Evolutionary conservation across 2,797 vertebrate genomes (phyloP), one percentile per base, ranked within the genome.

Genomic region (Periophthalmus magnuspinnatus): DNA sequence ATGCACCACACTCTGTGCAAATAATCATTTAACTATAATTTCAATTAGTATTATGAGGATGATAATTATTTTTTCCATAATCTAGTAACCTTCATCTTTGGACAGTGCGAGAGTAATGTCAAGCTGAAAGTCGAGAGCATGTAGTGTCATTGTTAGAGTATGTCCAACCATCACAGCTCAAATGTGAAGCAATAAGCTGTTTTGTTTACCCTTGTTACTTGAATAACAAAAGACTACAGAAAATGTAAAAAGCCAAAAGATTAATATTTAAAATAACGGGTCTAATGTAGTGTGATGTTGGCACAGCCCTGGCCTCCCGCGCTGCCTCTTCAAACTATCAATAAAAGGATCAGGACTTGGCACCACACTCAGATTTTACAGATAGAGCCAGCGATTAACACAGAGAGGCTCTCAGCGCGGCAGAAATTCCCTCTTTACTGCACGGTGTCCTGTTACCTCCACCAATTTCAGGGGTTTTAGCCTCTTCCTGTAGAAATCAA

Each of bases 401-500:
- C 91, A 94, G 91, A 94, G 91, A 94, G 92, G 81, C 77, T 86
- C 92, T 95, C 92, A 95, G 93, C 93, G 81, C 86, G 87, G 90
- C 85, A 92, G 93, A 94, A 94, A 95, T 94, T 92, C 92, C 93
- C 91, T 92, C 93, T 95, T 92, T 85, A 89, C 92, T 70, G 89
- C 84, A 70, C 70, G 84, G 94, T 93, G 93, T 97, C 93, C 88
- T 77, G 88, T 97, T 96, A 93, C 94, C 86, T 87, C 86, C 48
- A 86, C 87, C 80, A 86, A 94, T 94, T 95, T 95, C 94, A 95
- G 89, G 92, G 94, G 89, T 89, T 95, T 96, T 95, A 95, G 92
- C 86, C 68, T 95, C 94, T 97, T 97, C 95, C 95, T 97, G 95
- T 95, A 79, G 92, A 96, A 95, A 95, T 96, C 94, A 95, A 91